Percentiles rank a stretch among this genome's conserved stretches.
Evolutionary conservation across 2,888 invertebrate species (phyloP).

Genomic region (Latheticus oryzae): DNA sequence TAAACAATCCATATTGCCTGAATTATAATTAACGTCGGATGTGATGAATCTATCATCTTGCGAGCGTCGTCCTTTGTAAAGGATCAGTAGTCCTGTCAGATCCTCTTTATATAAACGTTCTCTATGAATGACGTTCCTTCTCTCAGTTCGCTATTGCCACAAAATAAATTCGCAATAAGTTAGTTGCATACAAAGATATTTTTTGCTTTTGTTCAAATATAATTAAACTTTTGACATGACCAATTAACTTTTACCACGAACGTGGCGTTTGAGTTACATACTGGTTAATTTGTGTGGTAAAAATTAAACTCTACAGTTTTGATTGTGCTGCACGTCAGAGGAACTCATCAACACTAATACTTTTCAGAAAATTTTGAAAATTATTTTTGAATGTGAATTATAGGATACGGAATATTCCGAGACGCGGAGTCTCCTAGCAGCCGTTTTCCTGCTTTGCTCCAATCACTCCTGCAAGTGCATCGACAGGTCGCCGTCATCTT

Average conservation of each 20-base stretch:
- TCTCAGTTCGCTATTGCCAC: slow-evolving; percentile 6
- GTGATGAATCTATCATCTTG: slow-evolving; percentile 61
- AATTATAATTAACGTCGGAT: slow-evolving; percentile 61
- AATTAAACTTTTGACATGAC: slow-evolving; percentile 42
- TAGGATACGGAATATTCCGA: too few species aligned
- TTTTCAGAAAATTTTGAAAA: too few species aligned
- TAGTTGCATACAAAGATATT: slow-evolving; percentile 21
- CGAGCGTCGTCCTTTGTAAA: slow-evolving; percentile 52
- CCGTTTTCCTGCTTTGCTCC: slow-evolving; percentile 14
- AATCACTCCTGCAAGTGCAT: slow-evolving; percentile 35
- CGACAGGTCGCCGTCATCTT: slow-evolving; percentile 46
- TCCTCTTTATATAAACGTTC: slow-evolving; percentile 36
- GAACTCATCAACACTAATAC: slow-evolving; percentile 15
- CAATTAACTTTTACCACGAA: slow-evolving; percentile 35
- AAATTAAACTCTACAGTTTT: slow-evolving; percentile 29
- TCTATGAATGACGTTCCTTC: slow-evolving; percentile 27
- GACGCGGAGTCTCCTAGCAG: slow-evolving; percentile 10
- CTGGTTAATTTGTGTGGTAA: slow-evolving; percentile 27
- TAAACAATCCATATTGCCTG: slow-evolving; percentile 58
- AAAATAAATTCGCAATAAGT: slow-evolving; percentile 13
- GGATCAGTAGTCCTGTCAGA: slow-evolving; percentile 39
- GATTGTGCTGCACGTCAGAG: slow-evolving; percentile 16
- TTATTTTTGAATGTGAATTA: too few species aligned
- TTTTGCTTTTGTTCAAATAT: slow-evolving; percentile 24
- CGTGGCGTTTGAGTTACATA: slow-evolving; percentile 28